Evolutionary conservation across 2,888 invertebrate species (phyloP).

Genomic region (Netelia virgata): DNA sequence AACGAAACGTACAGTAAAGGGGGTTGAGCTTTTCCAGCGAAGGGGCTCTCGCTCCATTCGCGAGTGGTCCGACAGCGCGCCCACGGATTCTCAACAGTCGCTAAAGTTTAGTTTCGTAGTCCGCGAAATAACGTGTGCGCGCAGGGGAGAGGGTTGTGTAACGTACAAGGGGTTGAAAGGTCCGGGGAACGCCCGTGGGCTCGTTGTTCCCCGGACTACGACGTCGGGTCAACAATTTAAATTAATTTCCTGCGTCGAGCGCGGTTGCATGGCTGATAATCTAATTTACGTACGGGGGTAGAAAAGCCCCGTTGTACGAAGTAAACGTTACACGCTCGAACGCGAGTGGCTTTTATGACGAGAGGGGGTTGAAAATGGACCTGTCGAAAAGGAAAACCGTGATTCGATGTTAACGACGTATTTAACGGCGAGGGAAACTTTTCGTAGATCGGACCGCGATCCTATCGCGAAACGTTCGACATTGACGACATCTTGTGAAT

Average conservation of each 20-base stretch:
- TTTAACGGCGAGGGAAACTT: too few species aligned
- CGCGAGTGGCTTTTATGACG: not conserved
- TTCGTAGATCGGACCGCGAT: too few species aligned
- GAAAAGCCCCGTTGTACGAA: not conserved
- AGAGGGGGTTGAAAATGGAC: not conserved
- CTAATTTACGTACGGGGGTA: not conserved
- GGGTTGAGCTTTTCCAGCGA: not conserved
- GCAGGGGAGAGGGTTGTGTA: too few species aligned
- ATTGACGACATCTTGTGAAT: too few species aligned
- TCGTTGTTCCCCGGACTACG: not conserved
- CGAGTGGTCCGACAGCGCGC: not conserved
- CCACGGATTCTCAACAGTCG: conserved; percentile 23
- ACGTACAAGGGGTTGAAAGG: not conserved
- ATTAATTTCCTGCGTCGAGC: not conserved
- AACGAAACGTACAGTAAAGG: not conserved
- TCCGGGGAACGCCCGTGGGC: not conserved
- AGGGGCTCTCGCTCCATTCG: not conserved
- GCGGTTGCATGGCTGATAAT: not conserved
- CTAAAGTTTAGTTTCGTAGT: conserved; percentile 61
- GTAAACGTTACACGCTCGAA: not conserved
- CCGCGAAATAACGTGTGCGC: conserved; percentile 47
- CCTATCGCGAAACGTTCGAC: too few species aligned
- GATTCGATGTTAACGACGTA: too few species aligned
- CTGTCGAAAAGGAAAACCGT: too few species aligned
- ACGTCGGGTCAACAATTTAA: not conserved